Conservation (phyloP, 2,797 vertebrate species). For the Semotilus atromaculatus region DNA sequence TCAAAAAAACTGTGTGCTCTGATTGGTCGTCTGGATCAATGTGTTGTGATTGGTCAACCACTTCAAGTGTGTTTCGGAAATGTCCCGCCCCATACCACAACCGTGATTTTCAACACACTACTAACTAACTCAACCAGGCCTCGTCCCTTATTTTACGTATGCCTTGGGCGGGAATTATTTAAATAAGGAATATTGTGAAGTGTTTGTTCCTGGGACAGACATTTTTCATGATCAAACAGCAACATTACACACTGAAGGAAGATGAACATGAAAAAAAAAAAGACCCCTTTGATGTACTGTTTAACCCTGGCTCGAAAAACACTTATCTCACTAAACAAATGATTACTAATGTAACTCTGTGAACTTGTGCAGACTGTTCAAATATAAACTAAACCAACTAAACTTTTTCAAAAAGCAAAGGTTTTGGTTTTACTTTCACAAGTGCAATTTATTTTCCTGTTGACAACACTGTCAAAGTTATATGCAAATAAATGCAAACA, state of each 20-base stretch:
- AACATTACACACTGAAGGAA: not conserved
- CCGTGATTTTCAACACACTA: too few relatives aligned
- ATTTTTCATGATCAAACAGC: not conserved
- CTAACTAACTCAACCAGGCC: too few relatives aligned
- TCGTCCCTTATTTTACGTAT: not conserved
- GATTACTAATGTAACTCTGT: not conserved
- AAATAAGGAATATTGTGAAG: not conserved
- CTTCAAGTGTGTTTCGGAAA: too few relatives aligned
- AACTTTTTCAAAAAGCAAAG: not conserved
- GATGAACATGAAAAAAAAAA: not conserved
- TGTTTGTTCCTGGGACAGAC: not conserved
- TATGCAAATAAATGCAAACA: not conserved
- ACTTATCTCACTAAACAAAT: not conserved
- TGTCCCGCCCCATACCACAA: too few relatives aligned
- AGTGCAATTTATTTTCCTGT: not conserved
- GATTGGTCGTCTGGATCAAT: too few relatives aligned
- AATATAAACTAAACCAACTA: not conserved
- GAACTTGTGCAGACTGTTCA: not conserved
- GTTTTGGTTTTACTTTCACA: not conserved
- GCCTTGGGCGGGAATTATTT: fast-evolving
- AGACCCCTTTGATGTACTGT: not conserved
- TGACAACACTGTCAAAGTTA: not conserved
- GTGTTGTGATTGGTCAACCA: too few relatives aligned
- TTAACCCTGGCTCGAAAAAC: not conserved
- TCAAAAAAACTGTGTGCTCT: too few relatives aligned